Evolutionary conservation across 1,140 invertebrate species (phyloP).

Genomic region (Drosophila ohnishii): DNA sequence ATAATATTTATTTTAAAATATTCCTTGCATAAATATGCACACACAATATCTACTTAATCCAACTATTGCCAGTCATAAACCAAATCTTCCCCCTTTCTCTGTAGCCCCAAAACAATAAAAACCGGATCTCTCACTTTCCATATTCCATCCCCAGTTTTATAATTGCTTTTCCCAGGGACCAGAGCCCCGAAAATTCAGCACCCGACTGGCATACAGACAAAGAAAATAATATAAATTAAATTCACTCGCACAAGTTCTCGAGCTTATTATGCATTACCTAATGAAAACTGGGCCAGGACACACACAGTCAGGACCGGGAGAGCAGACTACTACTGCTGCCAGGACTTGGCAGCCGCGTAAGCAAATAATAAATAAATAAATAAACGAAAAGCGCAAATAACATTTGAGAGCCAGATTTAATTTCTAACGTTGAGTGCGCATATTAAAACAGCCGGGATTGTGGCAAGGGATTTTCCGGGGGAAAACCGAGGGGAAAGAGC

Average conservation of each 20-base stretch:
- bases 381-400: slow-evolving; percentile 82
- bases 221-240: slow-evolving; percentile 66
- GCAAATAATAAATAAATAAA: slow-evolving; percentile 81
- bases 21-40: not conserved
- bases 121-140: not conserved
- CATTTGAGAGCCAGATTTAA: slow-evolving; percentile 81
- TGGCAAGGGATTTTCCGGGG: slow-evolving; percentile 27
- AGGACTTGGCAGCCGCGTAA: slow-evolving; percentile 54
- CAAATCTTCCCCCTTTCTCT: not conserved
- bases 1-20: not conserved
- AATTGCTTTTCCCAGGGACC: slow-evolving; percentile 37
- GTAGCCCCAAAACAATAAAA: slow-evolving; percentile 10
- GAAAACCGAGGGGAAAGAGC: not conserved
- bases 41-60: not conserved
- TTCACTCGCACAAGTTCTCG: slow-evolving; percentile 54
- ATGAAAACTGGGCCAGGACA: slow-evolving; percentile 69
- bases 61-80: not conserved
- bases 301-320: slow-evolving; percentile 1
- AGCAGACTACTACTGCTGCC: slow-evolving; percentile 3
- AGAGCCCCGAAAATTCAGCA: slow-evolving; percentile 9
- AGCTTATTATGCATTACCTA: slow-evolving; percentile 78
- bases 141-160: slow-evolving; percentile 32
- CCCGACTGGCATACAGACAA: slow-evolving; percentile 4
- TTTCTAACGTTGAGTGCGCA: slow-evolving; percentile 82
- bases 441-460: slow-evolving; percentile 69